Conservation (phyloP, 92 coral and sea anemone species). For the Epizoanthus rinbou region DNA sequence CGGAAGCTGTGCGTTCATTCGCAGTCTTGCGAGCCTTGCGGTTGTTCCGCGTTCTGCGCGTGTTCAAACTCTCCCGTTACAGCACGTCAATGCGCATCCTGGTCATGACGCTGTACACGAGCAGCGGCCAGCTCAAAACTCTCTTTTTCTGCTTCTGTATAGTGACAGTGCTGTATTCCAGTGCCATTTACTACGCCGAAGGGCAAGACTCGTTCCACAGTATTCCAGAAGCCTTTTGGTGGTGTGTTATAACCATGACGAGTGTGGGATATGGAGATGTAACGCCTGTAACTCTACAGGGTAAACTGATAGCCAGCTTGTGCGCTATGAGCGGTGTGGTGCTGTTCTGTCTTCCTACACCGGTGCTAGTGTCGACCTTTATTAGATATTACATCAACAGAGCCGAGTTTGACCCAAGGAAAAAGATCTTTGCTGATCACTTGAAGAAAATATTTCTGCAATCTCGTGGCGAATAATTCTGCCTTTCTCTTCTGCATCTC, state of each 20-base stretch:
- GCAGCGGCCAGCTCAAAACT: slow-evolving; percentile 83
- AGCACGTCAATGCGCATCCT: slow-evolving; percentile 76
- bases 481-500: too few species aligned
- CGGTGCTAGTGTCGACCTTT: slow-evolving; percentile 88
- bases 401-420: slow-evolving; percentile 43
- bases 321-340: slow-evolving; percentile 89
- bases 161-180: slow-evolving; percentile 81
- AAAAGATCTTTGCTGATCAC: slow-evolving; percentile 75
- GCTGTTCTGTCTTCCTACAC: slow-evolving; percentile 91
- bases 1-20: slow-evolving; percentile 75
- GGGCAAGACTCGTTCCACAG: slow-evolving; percentile 67
- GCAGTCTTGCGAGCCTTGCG: slow-evolving; percentile 90
- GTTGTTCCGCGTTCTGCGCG: slow-evolving; percentile 85
- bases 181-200: slow-evolving; percentile 93
- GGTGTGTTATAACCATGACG: slow-evolving; percentile 97
- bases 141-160: slow-evolving; percentile 68
- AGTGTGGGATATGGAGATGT: slow-evolving; percentile 96
- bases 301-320: slow-evolving; percentile 76
- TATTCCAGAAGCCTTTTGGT: slow-evolving; percentile 97
- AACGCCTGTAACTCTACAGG: slow-evolving; percentile 73
- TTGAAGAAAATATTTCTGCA: slow-evolving; percentile 74
- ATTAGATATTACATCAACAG: slow-evolving; percentile 66
- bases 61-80: slow-evolving; percentile 92
- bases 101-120: slow-evolving; percentile 71
- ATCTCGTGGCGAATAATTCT: not conserved